Evolutionary conservation across 2,113 vertebrate genomes (phyloP), one percentile per base, ranked within the genome.

Genomic region (Lates calcarifer): DNA sequence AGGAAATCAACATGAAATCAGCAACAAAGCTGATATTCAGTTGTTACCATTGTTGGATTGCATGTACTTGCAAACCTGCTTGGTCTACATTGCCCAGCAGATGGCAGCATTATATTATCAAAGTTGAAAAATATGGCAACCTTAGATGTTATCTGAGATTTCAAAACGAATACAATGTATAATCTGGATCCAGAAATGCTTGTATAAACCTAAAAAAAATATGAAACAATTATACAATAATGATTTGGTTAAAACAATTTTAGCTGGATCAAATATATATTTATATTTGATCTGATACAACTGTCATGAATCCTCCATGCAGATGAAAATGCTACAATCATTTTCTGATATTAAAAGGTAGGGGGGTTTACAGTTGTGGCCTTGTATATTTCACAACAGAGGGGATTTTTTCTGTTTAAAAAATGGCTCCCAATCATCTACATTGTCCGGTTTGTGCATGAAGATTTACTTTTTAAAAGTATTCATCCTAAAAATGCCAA

Each of bases 71-170:
- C 18, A 68, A 24, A 67, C 13, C 5, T 67, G 26, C 10, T 58
- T 33, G 4, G 14, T 58, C 29, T 61, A 6, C 9, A 57, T 29
- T 62, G 47, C 1, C 83, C 93, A 90, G 83, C 85, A 94, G 93
- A 77, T 88, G 92, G 89, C 90, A 93, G 85, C 68, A 81, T 84
- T 80, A 64, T 63, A 72, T 72, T n/a, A 79, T 62, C 45, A 53
- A 74, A 82, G 18, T 24, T 24, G 3, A 28, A 26, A 66, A 76
- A 45, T 28, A 66, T 24, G 24, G 0, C 12, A n/a, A 14, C 31
- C 29, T 56, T 1, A 31, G 17, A 6, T 33, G 22, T 51, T 12
- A 60, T 49, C 15, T 68, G 13, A 20, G 13, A 43, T 60, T 39
- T 62, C 4, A 18, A 74, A 71, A 2, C 20, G 8, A 22, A 45